phyloP scores from a whole-genome alignment of 2,113 vertebrate genomes.

The Mystacornis crossleyi region DNA sequence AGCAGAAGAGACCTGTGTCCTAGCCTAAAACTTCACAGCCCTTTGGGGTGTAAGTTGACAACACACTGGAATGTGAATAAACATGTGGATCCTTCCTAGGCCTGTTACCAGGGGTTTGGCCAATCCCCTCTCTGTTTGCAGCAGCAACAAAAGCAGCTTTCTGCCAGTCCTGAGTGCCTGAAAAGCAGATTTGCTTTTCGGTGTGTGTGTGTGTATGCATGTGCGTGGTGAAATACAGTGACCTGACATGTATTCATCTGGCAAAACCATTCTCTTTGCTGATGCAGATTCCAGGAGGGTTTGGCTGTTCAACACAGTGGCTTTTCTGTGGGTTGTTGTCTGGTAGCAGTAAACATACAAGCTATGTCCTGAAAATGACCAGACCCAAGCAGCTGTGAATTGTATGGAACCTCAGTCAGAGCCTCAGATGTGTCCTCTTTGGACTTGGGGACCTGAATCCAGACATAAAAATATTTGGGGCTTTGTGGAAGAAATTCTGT shows the following conservation, averaged over 20 bases:
- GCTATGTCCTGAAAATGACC: neutral
- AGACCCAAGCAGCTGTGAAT: neutral
- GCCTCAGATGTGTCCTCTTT: neutral
- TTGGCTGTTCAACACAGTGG: neutral
- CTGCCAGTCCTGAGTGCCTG: neutral
- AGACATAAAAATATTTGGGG: neutral
- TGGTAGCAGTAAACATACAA: neutral
- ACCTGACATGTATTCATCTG: neutral
- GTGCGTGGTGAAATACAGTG: neutral
- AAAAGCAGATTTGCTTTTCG: neutral
- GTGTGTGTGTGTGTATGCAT: neutral
- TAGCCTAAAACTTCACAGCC: neutral
- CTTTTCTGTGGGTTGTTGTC: neutral
- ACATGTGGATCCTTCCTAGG: neutral
- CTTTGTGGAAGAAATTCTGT: neutral
- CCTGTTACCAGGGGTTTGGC: neutral
- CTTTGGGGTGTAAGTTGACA: neutral
- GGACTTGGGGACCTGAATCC: neutral
- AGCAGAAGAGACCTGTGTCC: neutral
- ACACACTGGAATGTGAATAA: neutral
- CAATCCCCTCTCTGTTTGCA: neutral
- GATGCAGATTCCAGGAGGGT: neutral
- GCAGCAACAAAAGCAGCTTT: neutral
- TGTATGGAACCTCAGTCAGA: neutral
- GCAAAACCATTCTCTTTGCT: neutral